Evolutionary conservation across 2,888 invertebrate species (phyloP).

Genomic region (Gordius sp.): DNA sequence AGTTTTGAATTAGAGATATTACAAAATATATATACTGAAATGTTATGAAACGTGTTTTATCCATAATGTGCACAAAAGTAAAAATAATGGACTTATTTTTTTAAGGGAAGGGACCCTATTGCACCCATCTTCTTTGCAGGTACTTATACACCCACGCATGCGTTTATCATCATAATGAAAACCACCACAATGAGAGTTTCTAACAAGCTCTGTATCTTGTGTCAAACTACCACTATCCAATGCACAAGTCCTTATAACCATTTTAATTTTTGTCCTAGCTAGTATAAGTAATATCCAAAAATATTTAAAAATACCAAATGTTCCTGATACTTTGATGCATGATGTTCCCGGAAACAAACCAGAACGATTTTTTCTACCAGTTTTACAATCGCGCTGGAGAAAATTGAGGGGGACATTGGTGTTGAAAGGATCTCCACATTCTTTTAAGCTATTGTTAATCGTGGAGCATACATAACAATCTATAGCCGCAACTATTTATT

Average conservation of each 20-base stretch:
- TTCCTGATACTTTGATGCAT: slow-evolving; percentile 10
- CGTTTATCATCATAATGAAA: slow-evolving; percentile 68
- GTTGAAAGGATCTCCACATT: slow-evolving; percentile 12
- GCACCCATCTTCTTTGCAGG: slow-evolving; percentile 73
- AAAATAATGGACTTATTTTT: too few relatives aligned
- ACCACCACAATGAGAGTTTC: slow-evolving; percentile 87
- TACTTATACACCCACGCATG: slow-evolving; percentile 69
- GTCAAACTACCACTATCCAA: slow-evolving; percentile 77
- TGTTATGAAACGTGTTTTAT: too few relatives aligned
- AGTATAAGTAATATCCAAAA: not conserved
- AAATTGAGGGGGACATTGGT: not conserved
- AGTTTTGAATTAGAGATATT: too few relatives aligned
- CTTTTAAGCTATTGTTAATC: not conserved
- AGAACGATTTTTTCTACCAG: not conserved
- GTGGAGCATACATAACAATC: slow-evolving; percentile 15
- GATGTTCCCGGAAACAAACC: slow-evolving; percentile 8
- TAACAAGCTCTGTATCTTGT: slow-evolving; percentile 74
- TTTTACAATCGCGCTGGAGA: not conserved
- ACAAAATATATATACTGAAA: too few relatives aligned
- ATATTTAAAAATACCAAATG: not conserved
- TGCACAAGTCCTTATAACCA: slow-evolving; percentile 72
- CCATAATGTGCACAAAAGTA: too few relatives aligned
- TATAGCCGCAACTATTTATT: not conserved
- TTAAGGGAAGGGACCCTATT: too few relatives aligned
- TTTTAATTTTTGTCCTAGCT: slow-evolving; percentile 51